Percentiles rank a stretch among this genome's conserved stretches.
Conservation (phyloP, 1,140 invertebrate genomes). For the Calosoma granatense region DNA sequence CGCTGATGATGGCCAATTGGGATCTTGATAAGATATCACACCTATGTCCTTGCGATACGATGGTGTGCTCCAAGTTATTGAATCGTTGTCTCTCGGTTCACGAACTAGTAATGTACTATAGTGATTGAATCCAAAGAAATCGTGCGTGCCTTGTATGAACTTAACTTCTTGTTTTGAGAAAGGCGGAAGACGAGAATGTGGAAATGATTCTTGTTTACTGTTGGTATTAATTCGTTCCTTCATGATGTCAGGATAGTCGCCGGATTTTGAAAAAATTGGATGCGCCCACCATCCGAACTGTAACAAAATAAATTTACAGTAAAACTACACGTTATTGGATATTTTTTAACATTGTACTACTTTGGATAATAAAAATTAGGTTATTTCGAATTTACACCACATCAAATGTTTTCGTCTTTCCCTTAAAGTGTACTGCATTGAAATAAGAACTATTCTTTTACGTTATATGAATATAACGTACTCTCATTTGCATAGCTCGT, state of each 20-base stretch:
- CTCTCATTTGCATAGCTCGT: constrained; percentile 36
- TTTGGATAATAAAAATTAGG: too few species aligned
- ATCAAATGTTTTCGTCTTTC: too few species aligned
- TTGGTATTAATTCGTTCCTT: constrained; percentile 40
- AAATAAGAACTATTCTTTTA: too few species aligned
- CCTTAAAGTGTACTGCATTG: too few species aligned
- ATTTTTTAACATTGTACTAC: too few species aligned
- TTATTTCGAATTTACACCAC: too few species aligned
- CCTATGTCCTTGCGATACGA: constrained; percentile 42
- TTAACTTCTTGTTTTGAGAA: constrained; percentile 29
- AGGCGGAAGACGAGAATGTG: constrained; percentile 34
- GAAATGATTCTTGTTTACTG: constrained; percentile 40
- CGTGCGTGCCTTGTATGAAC: constrained; percentile 24
- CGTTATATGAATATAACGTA: constrained; percentile 22
- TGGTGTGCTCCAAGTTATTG: constrained; percentile 33
- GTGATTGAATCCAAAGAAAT: constrained; percentile 24
- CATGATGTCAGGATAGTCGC: constrained; percentile 53
- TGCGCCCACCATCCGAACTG: constrained; percentile 53
- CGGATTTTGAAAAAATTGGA: constrained; percentile 45
- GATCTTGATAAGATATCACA: constrained; percentile 21
- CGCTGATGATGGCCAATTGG: constrained; percentile 10
- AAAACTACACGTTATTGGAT: too few species aligned
- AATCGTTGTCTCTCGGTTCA: constrained; percentile 34
- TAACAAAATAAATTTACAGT: too few species aligned
- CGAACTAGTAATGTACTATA: constrained; percentile 40